These are phyloP conservation scores for Clamator glandarius DNA, from an alignment of 2,797 vertebrate species.

Conservation along the genomic window DNA sequence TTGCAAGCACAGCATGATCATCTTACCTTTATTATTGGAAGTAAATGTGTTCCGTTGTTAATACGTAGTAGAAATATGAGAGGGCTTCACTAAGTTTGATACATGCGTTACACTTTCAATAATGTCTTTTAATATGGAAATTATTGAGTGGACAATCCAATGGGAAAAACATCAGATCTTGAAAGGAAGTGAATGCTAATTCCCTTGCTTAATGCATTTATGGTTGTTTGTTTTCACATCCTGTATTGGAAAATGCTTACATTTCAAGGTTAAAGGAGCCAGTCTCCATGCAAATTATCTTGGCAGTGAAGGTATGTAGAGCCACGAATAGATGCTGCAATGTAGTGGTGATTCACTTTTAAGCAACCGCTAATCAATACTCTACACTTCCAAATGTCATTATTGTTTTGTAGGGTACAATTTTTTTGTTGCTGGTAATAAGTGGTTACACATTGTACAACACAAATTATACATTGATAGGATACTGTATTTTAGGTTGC, in stretches of 20 bases:
- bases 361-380: conserved; percentile 74
- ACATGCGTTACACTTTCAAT: conserved; percentile 31
- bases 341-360: conserved; percentile 62
- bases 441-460: background rate
- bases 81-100: conserved; percentile 43
- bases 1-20: background rate
- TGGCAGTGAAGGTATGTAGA: conserved; percentile 49
- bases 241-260: conserved; percentile 77
- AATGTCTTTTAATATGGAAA: conserved; percentile 41
- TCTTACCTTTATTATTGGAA: background rate
- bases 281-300: conserved; percentile 67
- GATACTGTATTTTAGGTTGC: background rate
- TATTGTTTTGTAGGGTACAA: conserved; percentile 17
- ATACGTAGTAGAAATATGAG: conserved; percentile 15
- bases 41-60: background rate
- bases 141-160: conserved; percentile 52
- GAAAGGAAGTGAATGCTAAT: conserved; percentile 57
- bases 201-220: conserved; percentile 52
- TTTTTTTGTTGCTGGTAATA: conserved; percentile 15
- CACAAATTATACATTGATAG: conserved; percentile 2
- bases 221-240: conserved; percentile 63
- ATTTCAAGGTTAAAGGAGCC: conserved; percentile 86
- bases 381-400: conserved; percentile 60
- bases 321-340: conserved; percentile 29
- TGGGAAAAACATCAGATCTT: conserved; percentile 56